Percentiles rank a stretch among this genome's conserved stretches.
phyloP scores from a whole-genome alignment of 2,888 invertebrate genomes.

The Smittia sp. region DNA sequence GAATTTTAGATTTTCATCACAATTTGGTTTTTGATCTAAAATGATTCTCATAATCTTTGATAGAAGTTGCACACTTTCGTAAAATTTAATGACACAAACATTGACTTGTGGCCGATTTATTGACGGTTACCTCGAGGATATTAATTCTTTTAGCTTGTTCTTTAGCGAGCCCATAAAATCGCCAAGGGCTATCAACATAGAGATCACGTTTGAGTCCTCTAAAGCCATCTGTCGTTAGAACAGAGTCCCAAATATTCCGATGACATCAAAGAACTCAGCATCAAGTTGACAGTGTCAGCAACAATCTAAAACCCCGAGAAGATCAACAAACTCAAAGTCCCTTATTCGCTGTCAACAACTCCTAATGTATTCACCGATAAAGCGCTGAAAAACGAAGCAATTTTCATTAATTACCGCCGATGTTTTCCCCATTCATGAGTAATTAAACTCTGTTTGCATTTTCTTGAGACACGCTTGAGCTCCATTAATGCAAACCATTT shows the following conservation, averaged over 20 bases:
- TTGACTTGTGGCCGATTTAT: too few relatives aligned
- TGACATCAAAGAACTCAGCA: too few relatives aligned
- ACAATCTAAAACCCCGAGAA: too few relatives aligned
- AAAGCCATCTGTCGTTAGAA: neutral
- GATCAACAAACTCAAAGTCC: too few relatives aligned
- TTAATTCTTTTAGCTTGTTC: too few relatives aligned
- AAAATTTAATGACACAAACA: neutral
- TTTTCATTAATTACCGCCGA: constrained; percentile 19
- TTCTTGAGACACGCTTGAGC: neutral
- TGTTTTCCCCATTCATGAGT: neutral
- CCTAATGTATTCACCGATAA: constrained; percentile 26
- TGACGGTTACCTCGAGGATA: too few relatives aligned
- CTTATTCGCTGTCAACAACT: too few relatives aligned
- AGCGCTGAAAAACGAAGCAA: constrained; percentile 8
- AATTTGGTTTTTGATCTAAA: too few relatives aligned
- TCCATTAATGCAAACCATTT: too few relatives aligned
- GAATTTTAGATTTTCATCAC: too few relatives aligned
- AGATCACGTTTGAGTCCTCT: neutral
- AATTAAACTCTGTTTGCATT: neutral
- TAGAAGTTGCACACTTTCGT: neutral
- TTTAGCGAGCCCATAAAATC: neutral
- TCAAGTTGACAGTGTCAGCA: too few relatives aligned
- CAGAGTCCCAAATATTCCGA: too few relatives aligned
- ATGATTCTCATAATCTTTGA: neutral
- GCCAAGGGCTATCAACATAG: neutral